phyloP scores from a whole-genome alignment of 2,888 invertebrate genomes.

The Polydrusus cervinus region DNA sequence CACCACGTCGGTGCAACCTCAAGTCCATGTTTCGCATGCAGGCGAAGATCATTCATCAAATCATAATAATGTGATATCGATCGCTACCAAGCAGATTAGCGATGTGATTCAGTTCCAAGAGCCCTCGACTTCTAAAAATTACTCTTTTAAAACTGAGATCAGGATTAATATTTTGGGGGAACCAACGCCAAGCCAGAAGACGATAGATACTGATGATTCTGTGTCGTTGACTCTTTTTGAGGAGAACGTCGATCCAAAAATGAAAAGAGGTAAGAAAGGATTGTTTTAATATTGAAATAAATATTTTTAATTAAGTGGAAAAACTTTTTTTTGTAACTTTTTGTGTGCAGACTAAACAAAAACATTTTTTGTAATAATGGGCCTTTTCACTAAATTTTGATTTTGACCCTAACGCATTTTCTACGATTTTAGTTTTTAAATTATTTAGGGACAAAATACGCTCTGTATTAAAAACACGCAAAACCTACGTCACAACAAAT shows the following conservation, averaged over 20 bases:
- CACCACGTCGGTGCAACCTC: background rate
- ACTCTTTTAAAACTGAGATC: conserved; percentile 47
- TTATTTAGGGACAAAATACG: no score
- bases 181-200: conserved; percentile 2
- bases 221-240: conserved; percentile 28
- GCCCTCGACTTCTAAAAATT: conserved; percentile 45
- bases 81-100: conserved; percentile 40
- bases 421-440: no score
- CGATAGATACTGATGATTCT: conserved; percentile 28
- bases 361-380: no score
- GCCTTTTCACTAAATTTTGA: no score
- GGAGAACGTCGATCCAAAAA: background rate
- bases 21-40: background rate
- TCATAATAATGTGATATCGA: conserved; percentile 16
- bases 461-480: no score
- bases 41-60: background rate
- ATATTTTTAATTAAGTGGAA: background rate
- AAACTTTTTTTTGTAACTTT: no score
- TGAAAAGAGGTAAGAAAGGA: conserved; percentile 18
- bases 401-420: no score
- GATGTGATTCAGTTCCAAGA: conserved; percentile 50
- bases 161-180: conserved; percentile 46
- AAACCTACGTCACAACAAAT: no score
- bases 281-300: background rate
- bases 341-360: no score